Percentiles rank a stretch among this genome's conserved stretches.
Evolutionary conservation across 2,113 vertebrate genomes (phyloP).

Genomic region (Epinephelus moara): DNA sequence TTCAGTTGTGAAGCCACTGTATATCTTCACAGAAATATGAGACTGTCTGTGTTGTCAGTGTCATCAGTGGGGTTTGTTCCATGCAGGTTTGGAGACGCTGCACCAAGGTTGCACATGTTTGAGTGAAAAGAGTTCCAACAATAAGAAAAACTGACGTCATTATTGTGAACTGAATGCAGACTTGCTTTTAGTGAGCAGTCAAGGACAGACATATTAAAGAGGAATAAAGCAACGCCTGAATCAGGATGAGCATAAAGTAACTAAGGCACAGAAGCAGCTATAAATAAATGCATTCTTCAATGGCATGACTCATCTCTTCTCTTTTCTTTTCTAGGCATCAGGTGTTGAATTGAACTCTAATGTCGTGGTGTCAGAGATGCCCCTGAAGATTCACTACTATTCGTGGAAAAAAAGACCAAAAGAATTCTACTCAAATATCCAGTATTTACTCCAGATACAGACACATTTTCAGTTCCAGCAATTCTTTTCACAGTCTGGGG

Average conservation of each 20-base stretch:
- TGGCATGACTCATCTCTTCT: background rate
- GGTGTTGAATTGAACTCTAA: background rate
- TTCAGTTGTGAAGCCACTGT: background rate
- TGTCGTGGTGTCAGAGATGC: background rate
- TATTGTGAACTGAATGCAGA: constrained; percentile 1
- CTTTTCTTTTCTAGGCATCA: background rate
- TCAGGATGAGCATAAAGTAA: background rate
- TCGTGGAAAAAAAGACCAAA: background rate
- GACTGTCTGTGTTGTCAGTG: background rate
- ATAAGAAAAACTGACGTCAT: constrained; percentile 22
- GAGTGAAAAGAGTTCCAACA: constrained; percentile 34
- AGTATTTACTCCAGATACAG: background rate
- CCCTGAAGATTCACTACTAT: background rate
- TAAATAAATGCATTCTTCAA: background rate
- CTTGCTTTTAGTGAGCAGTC: constrained; percentile 35
- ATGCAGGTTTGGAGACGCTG: background rate
- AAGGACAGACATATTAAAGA: constrained; percentile 49
- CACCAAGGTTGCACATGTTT: background rate
- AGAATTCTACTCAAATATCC: background rate
- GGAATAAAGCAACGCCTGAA: constrained; percentile 15
- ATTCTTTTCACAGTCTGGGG: background rate
- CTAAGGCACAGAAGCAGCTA: constrained; percentile 5
- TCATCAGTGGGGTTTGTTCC: constrained; percentile 22
- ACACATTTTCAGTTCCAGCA: constrained; percentile 15
- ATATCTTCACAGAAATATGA: background rate